A percentile compares a stretch with the other conserved stretches of the same genome.
These are phyloP conservation scores for Drosophila neotestacea DNA, from an alignment of 2,888 invertebrate genomes.

Conservation along the genomic window DNA sequence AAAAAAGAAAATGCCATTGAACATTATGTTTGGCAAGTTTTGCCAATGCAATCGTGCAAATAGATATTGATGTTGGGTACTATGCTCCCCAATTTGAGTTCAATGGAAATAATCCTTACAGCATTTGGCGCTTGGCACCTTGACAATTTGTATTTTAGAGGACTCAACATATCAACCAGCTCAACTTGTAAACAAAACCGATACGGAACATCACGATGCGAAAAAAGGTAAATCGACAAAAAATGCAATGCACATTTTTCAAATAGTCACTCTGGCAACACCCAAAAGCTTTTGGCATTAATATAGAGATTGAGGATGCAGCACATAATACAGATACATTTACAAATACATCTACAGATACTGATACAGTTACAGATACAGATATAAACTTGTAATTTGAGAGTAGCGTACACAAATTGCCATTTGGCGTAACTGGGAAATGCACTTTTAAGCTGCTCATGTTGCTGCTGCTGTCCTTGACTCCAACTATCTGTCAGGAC, in stretches of 20 bases:
- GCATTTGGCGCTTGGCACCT: constrained; percentile 76
- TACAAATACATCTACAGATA: neutral
- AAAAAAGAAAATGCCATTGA: constrained; percentile 21
- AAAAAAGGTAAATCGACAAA: constrained; percentile 69
- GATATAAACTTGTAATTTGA: constrained; percentile 71
- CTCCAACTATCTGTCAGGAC: constrained; percentile 67
- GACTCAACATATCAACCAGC: constrained; percentile 45
- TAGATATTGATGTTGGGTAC: constrained; percentile 69
- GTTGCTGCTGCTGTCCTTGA: constrained; percentile 39
- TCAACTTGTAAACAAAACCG: constrained; percentile 60
- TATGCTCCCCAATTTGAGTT: constrained; percentile 32
- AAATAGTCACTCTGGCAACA: constrained; percentile 61
- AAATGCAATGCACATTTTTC: constrained; percentile 74
- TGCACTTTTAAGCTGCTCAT: constrained; percentile 74
- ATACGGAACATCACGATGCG: constrained; percentile 25
- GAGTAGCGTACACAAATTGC: constrained; percentile 75
- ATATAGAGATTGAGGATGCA: constrained; percentile 43
- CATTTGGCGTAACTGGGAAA: constrained; percentile 75
- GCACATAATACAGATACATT: constrained; percentile 15
- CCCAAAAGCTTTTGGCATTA: constrained; percentile 64
- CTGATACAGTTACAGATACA: constrained; percentile 30
- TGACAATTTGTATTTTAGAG: constrained; percentile 69
- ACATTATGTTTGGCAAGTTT: constrained; percentile 31
- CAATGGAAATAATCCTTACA: constrained; percentile 49
- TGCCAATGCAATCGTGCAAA: constrained; percentile 54